Evolutionary conservation across 2,797 vertebrate species (phyloP).

Genomic region (Lepilemur septentrionalis): DNA sequence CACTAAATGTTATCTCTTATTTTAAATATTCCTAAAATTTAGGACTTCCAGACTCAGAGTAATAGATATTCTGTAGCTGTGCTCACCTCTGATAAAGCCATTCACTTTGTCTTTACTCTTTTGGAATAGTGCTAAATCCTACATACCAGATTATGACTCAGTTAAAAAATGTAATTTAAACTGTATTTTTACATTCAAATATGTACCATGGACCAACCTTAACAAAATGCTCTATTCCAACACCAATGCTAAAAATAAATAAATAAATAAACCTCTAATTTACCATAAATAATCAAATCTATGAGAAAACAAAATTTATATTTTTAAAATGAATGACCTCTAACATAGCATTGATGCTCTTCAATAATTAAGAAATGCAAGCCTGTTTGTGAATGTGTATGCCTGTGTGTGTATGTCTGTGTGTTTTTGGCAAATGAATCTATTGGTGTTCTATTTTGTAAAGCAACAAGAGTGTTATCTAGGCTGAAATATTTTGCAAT

Average conservation of each 20-base stretch:
- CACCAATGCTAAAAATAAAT: not conserved
- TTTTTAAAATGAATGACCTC: not conserved
- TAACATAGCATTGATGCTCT: not conserved
- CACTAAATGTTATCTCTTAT: not conserved
- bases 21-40: not conserved
- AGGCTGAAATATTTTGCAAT: not conserved
- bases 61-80: not conserved
- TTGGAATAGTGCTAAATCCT: not conserved
- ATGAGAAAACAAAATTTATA: not conserved
- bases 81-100: not conserved
- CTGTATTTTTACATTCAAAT: slow-evolving; percentile 17
- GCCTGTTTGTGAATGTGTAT: not conserved
- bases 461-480: not conserved
- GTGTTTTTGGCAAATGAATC: not conserved
- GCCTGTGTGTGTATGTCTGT: not conserved
- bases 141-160: not conserved
- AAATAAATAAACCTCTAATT: not conserved
- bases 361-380: not conserved
- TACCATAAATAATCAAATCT: not conserved
- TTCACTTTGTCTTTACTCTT: not conserved
- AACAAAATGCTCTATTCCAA: not conserved
- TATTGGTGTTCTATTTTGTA: not conserved
- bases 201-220: not conserved
- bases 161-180: not conserved
- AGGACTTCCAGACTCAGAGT: not conserved